Percentiles rank a stretch among this genome's conserved stretches.
Conservation (phyloP, 1,140 invertebrate genomes). For the Nasonia longicornis region DNA sequence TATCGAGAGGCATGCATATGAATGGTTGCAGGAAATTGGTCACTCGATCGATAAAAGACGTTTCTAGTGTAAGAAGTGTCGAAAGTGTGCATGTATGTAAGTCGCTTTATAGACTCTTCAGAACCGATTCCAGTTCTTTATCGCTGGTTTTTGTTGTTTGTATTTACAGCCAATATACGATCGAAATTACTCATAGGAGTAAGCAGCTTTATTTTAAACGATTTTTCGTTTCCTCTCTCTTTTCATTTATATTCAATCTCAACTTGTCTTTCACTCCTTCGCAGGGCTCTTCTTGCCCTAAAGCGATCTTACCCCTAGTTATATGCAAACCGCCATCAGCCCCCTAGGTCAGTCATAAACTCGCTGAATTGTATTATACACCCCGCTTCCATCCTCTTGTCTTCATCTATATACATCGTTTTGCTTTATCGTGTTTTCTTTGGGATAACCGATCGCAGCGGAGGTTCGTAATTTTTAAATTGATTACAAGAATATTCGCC, state of each 20-base stretch:
- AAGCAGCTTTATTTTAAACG: neutral
- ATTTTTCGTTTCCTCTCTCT: constrained; percentile 44
- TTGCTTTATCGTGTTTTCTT: constrained; percentile 35
- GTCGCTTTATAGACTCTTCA: neutral
- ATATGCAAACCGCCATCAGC: constrained; percentile 68
- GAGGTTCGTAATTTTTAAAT: neutral
- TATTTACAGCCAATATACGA: neutral
- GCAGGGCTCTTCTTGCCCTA: constrained; percentile 50
- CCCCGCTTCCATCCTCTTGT: constrained; percentile 55
- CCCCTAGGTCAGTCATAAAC: constrained; percentile 68
- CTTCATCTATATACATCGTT: constrained; percentile 18
- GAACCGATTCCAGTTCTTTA: neutral
- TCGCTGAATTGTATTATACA: constrained; percentile 70
- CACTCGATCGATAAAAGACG: neutral
- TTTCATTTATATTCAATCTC: constrained; percentile 47
- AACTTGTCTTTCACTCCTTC: constrained; percentile 16
- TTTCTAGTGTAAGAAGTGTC: neutral
- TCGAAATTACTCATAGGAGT: neutral
- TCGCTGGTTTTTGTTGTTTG: neutral
- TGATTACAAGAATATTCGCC: neutral
- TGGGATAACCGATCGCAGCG: neutral
- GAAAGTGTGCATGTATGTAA: neutral
- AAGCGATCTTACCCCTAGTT: constrained; percentile 66
- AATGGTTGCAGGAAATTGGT: neutral
- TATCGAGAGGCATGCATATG: neutral